Conservation (phyloP, 2,888 invertebrate species). For the Troides aeacus region DNA sequence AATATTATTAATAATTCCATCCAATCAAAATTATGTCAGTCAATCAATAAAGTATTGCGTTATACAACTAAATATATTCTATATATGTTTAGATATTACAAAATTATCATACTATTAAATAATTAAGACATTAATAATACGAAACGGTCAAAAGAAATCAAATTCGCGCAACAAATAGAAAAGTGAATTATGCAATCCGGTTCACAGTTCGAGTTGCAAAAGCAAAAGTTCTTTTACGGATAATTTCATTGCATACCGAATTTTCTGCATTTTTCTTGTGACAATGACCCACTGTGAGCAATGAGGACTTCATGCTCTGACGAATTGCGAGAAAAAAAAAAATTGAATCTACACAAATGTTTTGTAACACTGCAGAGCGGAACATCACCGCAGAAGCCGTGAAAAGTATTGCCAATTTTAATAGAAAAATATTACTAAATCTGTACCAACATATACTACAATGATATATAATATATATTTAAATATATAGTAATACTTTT, state of each 20-base stretch:
- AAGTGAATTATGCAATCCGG: slow-evolving; percentile 59
- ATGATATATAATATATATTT: no score
- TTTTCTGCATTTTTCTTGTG: slow-evolving; percentile 58
- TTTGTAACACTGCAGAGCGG: slow-evolving; percentile 17
- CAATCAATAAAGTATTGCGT: no score
- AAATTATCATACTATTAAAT: no score
- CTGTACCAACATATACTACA: not conserved
- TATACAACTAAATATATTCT: no score
- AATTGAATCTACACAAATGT: slow-evolving; percentile 23
- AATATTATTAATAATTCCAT: no score
- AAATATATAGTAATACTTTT: no score
- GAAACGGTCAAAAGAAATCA: no score
- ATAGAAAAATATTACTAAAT: not conserved
- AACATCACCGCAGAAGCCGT: slow-evolving; percentile 11
- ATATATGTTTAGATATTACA: no score
- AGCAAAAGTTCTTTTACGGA: slow-evolving; percentile 62
- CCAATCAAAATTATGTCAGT: no score
- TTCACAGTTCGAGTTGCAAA: slow-evolving; percentile 63
- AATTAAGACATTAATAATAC: no score
- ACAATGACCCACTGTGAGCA: slow-evolving; percentile 70
- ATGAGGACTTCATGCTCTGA: slow-evolving; percentile 40
- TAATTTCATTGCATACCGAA: slow-evolving; percentile 68
- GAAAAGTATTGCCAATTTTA: slow-evolving; percentile 7
- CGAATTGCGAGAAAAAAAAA: slow-evolving; percentile 33
- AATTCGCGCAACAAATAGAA: slow-evolving; percentile 18